Percentiles rank a stretch among this genome's conserved stretches.
Evolutionary conservation across 1,140 invertebrate genomes (phyloP).

Genomic region (Dufourea novaeangliae): DNA sequence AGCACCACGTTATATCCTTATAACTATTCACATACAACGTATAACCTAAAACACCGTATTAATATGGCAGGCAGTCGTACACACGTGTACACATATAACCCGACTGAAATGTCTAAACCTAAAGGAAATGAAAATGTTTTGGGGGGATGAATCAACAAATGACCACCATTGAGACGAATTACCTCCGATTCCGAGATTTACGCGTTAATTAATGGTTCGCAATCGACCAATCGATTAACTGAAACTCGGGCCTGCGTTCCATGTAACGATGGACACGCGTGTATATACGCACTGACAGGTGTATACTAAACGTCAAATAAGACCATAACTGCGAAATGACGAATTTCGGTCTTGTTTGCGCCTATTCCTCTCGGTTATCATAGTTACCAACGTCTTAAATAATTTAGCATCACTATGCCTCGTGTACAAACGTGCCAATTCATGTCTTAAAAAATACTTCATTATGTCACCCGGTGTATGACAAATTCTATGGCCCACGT

Average conservation of each 20-base stretch:
- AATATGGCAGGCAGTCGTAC: conserved; percentile 51
- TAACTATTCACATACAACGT: conserved; percentile 40
- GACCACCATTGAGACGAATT: conserved; percentile 28
- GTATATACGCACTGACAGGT: background rate
- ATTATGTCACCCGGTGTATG: too few relatives aligned
- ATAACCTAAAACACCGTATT: conserved; percentile 57
- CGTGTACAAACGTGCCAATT: too few relatives aligned
- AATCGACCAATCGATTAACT: conserved; percentile 47
- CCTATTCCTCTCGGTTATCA: too few relatives aligned
- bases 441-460: too few relatives aligned
- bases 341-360: too few relatives aligned
- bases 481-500: too few relatives aligned
- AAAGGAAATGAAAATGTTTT: background rate
- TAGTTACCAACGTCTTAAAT: too few relatives aligned
- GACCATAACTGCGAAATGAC: too few relatives aligned
- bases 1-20: conserved; percentile 49
- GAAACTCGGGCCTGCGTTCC: conserved; percentile 36
- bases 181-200: conserved; percentile 35
- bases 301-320: too few relatives aligned
- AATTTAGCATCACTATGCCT: too few relatives aligned
- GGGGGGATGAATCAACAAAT: background rate
- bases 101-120: conserved; percentile 6
- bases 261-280: conserved; percentile 34
- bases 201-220: conserved; percentile 35
- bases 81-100: conserved; percentile 14